phyloP scores from a whole-genome alignment of 2,888 invertebrate genomes.

The Zeuzera pyrina region DNA sequence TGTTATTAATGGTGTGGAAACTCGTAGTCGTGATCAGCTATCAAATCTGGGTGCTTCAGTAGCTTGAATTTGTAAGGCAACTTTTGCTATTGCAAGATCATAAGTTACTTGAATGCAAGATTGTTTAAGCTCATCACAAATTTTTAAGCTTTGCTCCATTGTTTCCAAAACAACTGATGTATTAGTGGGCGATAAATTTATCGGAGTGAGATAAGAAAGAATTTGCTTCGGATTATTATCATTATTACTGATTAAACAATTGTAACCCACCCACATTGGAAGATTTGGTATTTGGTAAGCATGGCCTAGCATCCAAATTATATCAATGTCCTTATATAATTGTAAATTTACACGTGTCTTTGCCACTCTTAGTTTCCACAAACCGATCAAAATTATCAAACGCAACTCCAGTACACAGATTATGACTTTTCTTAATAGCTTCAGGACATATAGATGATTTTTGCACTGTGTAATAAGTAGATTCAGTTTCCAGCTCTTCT shows the following conservation, averaged over 20 bases:
- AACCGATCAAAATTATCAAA: background rate
- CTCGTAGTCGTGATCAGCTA: too few relatives aligned
- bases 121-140: conserved; percentile 19
- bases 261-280: conserved; percentile 26
- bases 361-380: background rate
- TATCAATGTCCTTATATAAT: conserved; percentile 11
- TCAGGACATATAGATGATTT: background rate
- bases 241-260: conserved; percentile 20
- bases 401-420: background rate
- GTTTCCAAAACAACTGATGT: conserved; percentile 22
- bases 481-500: conserved; percentile 2
- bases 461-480: background rate
- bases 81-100: conserved; percentile 22
- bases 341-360: conserved; percentile 10
- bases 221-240: conserved; percentile 21
- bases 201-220: conserved; percentile 26
- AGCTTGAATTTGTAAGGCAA: conserved; percentile 17
- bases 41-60: conserved; percentile 16
- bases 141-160: conserved; percentile 18
- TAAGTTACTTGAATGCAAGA: conserved; percentile 21
- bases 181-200: conserved; percentile 27
- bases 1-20: too few relatives aligned
- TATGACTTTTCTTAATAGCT: background rate
- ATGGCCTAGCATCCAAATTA: conserved; percentile 15
- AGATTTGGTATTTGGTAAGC: conserved; percentile 10